A percentile compares a stretch with the other conserved stretches of the same genome.
Evolutionary conservation across 1,140 invertebrate genomes (phyloP).

Genomic region (Orussus abietinus): DNA sequence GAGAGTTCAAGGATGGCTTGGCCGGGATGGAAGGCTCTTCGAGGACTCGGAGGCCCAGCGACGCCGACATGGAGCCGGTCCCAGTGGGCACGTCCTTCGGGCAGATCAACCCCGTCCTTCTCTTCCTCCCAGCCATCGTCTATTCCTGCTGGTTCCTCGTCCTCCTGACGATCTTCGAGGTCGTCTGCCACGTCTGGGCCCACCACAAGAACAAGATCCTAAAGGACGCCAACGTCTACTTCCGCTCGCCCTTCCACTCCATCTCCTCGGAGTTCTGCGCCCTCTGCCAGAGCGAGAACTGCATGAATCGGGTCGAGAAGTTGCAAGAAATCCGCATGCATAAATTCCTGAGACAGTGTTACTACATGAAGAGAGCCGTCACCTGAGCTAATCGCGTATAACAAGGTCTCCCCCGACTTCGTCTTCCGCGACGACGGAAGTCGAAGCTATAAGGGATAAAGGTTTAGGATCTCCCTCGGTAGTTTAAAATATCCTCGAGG

Average conservation of each 20-base stretch:
- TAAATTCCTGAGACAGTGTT: slow-evolving; percentile 39
- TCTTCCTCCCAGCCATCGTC: slow-evolving; percentile 37
- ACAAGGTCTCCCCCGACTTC: too few species aligned
- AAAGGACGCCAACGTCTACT: slow-evolving; percentile 52
- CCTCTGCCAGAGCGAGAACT: slow-evolving; percentile 52
- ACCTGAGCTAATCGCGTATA: too few species aligned
- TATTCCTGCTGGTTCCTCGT: slow-evolving; percentile 42
- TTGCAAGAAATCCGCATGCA: slow-evolving; percentile 48
- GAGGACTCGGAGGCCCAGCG: slow-evolving; percentile 20
- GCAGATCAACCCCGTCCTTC: slow-evolving; percentile 39
- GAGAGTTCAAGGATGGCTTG: slow-evolving; percentile 32
- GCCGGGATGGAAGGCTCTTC: slow-evolving; percentile 11
- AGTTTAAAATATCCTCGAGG: too few species aligned
- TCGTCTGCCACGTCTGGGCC: slow-evolving; percentile 54
- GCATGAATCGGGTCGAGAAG: slow-evolving; percentile 48
- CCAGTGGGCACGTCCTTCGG: slow-evolving; percentile 37
- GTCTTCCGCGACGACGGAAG: too few species aligned
- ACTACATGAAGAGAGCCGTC: slow-evolving; percentile 45
- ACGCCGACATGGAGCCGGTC: slow-evolving; percentile 28
- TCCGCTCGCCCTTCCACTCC: slow-evolving; percentile 56
- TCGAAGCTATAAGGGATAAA: too few species aligned
- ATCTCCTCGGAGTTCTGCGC: slow-evolving; percentile 59
- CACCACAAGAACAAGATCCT: slow-evolving; percentile 56
- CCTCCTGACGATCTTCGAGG: slow-evolving; percentile 36
- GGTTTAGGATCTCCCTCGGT: too few species aligned